phyloP scores from a whole-genome alignment of 2,797 vertebrate species.

The Clarias laeviceps region DNA sequence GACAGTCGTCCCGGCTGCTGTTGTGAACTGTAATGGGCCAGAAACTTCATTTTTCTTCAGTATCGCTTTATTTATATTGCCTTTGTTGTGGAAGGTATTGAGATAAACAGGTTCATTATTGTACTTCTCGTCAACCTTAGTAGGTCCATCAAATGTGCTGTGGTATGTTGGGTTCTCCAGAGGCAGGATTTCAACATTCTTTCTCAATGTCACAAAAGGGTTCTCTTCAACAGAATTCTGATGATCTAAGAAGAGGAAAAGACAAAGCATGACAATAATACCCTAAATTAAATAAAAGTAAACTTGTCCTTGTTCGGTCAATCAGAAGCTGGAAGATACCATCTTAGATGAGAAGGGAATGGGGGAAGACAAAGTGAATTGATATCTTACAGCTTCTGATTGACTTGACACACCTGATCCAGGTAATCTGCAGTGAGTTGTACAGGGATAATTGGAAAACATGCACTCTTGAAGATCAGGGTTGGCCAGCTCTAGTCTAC shows the following conservation, averaged over 20 bases:
- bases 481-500: too few relatives aligned
- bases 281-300: background rate
- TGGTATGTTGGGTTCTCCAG: conserved; percentile 95
- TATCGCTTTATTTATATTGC: conserved; percentile 76
- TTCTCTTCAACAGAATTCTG: conserved; percentile 95
- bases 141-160: conserved; percentile 79
- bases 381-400: too few relatives aligned
- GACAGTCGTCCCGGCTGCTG: conserved; percentile 49
- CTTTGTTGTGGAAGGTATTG: conserved; percentile 88
- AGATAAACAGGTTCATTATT: conserved; percentile 94
- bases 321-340: too few relatives aligned
- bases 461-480: too few relatives aligned
- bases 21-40: conserved; percentile 69
- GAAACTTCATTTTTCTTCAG: conserved; percentile 86
- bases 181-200: conserved; percentile 89
- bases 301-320: too few relatives aligned
- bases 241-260: conserved; percentile 78
- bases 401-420: too few relatives aligned
- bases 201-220: conserved; percentile 90
- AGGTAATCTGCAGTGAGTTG: too few relatives aligned
- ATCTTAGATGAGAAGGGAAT: too few relatives aligned
- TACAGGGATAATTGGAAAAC: too few relatives aligned
- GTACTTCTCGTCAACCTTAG: conserved; percentile 89
- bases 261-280: background rate
- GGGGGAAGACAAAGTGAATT: too few relatives aligned